Conservation (phyloP, 2,113 vertebrate genomes). For the Ranitomeya imitator region DNA sequence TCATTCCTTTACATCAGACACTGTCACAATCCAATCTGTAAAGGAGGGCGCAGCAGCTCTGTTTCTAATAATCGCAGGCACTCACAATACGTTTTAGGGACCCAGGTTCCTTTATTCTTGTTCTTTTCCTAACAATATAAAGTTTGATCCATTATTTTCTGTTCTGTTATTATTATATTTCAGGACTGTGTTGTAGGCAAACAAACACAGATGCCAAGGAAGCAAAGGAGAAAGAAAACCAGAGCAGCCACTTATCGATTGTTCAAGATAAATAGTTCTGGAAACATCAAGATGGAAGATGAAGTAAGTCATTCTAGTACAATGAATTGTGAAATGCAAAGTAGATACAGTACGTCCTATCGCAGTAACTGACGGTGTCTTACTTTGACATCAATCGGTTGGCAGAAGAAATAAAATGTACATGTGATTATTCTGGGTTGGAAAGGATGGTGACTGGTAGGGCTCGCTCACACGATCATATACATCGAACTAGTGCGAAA, state of each 20-base stretch:
- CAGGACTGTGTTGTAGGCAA: conserved; percentile 29
- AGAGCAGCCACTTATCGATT: conserved; percentile 32
- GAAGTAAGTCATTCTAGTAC: conserved; percentile 14
- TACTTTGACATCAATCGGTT: not conserved
- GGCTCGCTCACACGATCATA: no score
- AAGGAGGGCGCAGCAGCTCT: not conserved
- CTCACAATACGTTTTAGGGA: not conserved
- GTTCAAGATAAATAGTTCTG: conserved; percentile 27
- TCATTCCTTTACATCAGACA: not conserved
- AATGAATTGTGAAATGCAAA: not conserved
- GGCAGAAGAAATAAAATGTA: not conserved
- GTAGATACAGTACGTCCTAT: not conserved
- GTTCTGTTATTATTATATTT: conserved; percentile 2
- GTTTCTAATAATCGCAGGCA: not conserved
- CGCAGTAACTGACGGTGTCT: not conserved
- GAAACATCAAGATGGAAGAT: conserved; percentile 2
- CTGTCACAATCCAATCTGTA: not conserved
- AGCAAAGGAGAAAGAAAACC: conserved; percentile 35
- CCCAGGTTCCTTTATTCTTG: not conserved
- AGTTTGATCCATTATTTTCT: not conserved
- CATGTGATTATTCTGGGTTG: not conserved
- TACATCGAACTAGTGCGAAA: no score
- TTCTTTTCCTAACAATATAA: not conserved
- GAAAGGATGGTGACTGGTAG: not conserved
- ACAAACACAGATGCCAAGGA: conserved; percentile 26